Evolutionary conservation across 2,888 invertebrate species (phyloP), one percentile per base, ranked within the genome.

Genomic region (Harpalus rufipes): DNA sequence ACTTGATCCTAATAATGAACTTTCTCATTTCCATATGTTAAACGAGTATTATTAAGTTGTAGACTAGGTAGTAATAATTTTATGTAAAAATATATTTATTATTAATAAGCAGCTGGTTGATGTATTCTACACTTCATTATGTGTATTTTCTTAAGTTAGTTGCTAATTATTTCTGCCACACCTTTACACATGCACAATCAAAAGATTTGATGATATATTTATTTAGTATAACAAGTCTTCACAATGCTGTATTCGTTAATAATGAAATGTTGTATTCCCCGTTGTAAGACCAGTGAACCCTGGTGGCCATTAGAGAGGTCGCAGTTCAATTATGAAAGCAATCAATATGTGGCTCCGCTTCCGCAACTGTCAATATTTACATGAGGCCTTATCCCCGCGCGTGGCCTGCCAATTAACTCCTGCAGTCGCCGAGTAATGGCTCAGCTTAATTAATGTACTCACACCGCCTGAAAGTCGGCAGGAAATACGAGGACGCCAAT

Each of bases 351-450:
- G 21, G 61, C 44, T 65, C 32, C 51, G 65, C 81, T 81, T 81
- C 81, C 81, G 81, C 61, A 81, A 81, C 81, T 81, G 81, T 81
- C 81, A 81, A 81, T 81, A 81, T 81, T 81, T 81, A 81, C 81
- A 81, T 81, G 63, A 81, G 39, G 63, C 81, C 63, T 81, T 81
- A 81, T 81, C 41, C 81, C 44, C 41, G 41, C 63, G 63, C 65
- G 81, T 44, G 65, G 72, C 78, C 25, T n/a, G 76, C 41, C 72
- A 74, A 74, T 74, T 74, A 74, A 74, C 68, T 14, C n/a, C 68
- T 39, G 63, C 68, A 32, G 25, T 21, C 68, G 32, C 68, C 39
- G 25, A 68, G 72, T 74, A 74, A 74, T 74, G 72, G 44, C 72
- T 44, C 18, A 41, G 72, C 41, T 74, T 74, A 74, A 74, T 74